Evolutionary conservation across 2,797 vertebrate species (phyloP), one percentile per base, ranked within the genome.

Genomic region (Malurus leucopterus): DNA sequence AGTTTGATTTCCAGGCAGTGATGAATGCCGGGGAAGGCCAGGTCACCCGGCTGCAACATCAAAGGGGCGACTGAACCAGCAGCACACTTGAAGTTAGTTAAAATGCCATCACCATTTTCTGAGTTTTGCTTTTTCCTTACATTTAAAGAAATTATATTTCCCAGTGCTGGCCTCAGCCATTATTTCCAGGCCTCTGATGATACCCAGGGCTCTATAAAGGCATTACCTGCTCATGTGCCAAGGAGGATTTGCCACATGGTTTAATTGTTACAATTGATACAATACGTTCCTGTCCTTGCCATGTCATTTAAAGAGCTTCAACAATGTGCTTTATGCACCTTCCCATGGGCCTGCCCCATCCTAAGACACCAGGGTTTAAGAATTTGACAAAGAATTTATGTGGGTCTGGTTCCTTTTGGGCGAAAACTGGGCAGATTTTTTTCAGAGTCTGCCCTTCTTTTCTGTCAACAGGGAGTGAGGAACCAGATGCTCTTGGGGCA

Each of bases 11-110:
- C 89, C 82, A 91, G 91, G 64, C 90, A 67, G 88, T 92, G 94
- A 93, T 93, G 92, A 91, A 93, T 93, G 93, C 91, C 5, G 3
- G 93, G 79, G 92, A 91, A 95, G 92, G 93, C 91, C 89, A 79
- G 93, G 92, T 94, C 93, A 94, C 83, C 73, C 83, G 83, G 79
- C 89, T 93, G 85, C 92, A 83, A 94, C 92, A 94, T 94, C 93
- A 95, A 94, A 95, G 89, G 72, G 87, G 75, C 26, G 41, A 86
- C 94, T 85, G 89, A 90, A 87, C 89, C 89, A 91, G 91, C 76
- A 89, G 87, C 89, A 91, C 92, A 92, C 91, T 94, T 93, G 86
- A 95, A 94, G 89, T 93, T 92, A 91, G 91, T 93, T 93, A 93
- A 93, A 94, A 94, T 90, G 81, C 92, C 82, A 85, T 74, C 59